Evolutionary conservation across 2,797 vertebrate species (phyloP), one percentile per base, ranked within the genome.

Genomic region (Aplochiton taeniatus): DNA sequence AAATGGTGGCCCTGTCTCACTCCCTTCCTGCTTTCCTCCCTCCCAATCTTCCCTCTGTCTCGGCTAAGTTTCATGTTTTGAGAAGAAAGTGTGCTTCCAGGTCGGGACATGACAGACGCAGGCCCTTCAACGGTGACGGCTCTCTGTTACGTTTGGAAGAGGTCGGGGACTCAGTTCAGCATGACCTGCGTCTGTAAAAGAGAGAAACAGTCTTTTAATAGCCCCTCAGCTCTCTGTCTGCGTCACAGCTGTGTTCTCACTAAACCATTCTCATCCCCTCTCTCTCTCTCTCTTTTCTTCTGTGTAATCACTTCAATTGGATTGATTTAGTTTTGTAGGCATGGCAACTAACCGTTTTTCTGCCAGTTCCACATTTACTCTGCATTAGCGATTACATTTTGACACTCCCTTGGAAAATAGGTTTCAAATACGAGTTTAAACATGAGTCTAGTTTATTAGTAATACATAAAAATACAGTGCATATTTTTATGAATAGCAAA

Each of bases 241-340:
- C 19, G 12, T 17, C 60, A 31, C 19, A 41, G 4, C 9, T n/a
- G 13, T 16, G 10, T 31, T 52, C 61, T 18, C 17, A 19, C 42
- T 63, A 31, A 31, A 31, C 42, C 41, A 17, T 13, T 18, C 48
- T 18, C 20, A 9, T 9, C 20, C 31, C n/a, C 20, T 58, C 46
- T 49, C 41, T 20, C 55, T 48, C 19, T 17, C 19, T 65, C 18
- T 70, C 58, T 68, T 66, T 18, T 63, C 56, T 65, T 61, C 75
- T 77, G 17, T 19, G 4, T 31, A 66, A 50, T 31, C 31, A 31
- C 31, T 31, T 31, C 31, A 31, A 31, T 31, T 31, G 31, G 65
- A 65, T 55, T 61, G 51, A 75, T 74, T 84, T 64, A 65, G 50
- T 67, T 70, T 74, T 69, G 66, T 75, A 76, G 68, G 61, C 76